phyloP scores from a whole-genome alignment of 2,797 vertebrate species.

The Coranthus polyacanthus region DNA sequence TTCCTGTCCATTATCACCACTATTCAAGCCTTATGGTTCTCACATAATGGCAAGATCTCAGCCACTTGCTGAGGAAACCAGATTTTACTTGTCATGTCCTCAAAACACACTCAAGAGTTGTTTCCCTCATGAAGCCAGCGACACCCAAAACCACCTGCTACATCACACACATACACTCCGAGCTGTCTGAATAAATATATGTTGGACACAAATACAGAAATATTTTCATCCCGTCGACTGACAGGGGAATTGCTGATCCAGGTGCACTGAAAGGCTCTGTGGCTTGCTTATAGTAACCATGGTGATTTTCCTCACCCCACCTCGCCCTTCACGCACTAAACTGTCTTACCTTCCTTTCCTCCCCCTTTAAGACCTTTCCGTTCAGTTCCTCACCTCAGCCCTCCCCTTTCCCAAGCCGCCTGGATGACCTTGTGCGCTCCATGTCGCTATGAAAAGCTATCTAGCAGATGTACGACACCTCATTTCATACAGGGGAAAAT shows the following conservation, averaged over 20 bases:
- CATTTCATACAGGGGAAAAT: conserved; percentile 75
- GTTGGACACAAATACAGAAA: conserved; percentile 35
- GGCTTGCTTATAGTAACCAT: conserved; percentile 47
- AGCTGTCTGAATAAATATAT: conserved; percentile 54
- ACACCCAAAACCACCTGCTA: conserved; percentile 75
- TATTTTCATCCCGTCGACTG: conserved; percentile 41
- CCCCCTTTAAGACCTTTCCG: conserved; percentile 26
- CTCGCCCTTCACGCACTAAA: conserved; percentile 48
- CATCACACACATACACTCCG: conserved; percentile 32
- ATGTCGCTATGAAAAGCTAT: conserved; percentile 76
- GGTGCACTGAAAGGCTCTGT: conserved; percentile 51
- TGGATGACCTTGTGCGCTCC: conserved; percentile 73
- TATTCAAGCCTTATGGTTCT: conserved; percentile 34
- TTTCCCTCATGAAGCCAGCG: conserved; percentile 58
- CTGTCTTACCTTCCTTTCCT: conserved; percentile 17
- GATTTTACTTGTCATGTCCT: conserved; percentile 68
- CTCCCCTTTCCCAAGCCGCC: conserved; percentile 52
- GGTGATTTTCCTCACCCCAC: conserved; percentile 31
- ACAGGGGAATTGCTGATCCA: conserved; percentile 60
- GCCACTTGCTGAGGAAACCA: conserved; percentile 35
- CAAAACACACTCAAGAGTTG: conserved; percentile 57
- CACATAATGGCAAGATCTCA: conserved; percentile 23
- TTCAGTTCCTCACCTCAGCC: conserved; percentile 48
- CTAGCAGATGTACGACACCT: conserved; percentile 80
- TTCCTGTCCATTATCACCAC: conserved; percentile 49